Evolutionary conservation across 2,797 vertebrate genomes (phyloP), one percentile per base, ranked within the genome.

Genomic region (Propithecus perrieri): DNA sequence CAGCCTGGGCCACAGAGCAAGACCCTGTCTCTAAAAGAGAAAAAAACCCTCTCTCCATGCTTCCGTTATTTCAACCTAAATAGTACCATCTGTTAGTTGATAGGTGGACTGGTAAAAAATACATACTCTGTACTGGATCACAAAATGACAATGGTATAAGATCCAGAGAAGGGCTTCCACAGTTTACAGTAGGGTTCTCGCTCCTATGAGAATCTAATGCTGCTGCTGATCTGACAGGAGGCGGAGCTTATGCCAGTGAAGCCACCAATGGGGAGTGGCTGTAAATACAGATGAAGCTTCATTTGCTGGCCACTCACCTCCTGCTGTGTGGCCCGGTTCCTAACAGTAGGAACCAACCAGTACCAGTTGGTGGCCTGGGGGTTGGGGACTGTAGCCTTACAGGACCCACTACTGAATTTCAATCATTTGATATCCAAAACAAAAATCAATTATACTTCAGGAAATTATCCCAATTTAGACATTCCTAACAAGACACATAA

Each of bases 401-500:
- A 61, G 57, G 53, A 38, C 4, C 71, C 65, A 87, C 48, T 38
- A 57, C 38, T 35, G 59, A 76, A 63, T 69, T 81, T 48, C 63
- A 69, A 61, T 22, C 13, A 46, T 53, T 38, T 72, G 38, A 83
- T 28, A 69, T 7, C 20, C 38, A 41, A 67, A 85, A 75, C 30
- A 84, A 95, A 87, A 89, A 43, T 67, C 46, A 74, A 46, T 53
- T 55, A 26, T 6, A 85, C 10, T 55, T 2, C 7, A 67, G 35
- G 35, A 57, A 75, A 85, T 9, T 26, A 69, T 57, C 35, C 18
- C 65, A 78, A 78, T n/a, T 87, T 38, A 93, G 33, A 78, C 26
- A 85, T 35, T 74, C 46, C 59, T 72, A 85, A 79, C 53, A 93
- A 95, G 50, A 81, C 88, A 75, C 26, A 63, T 9, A 65, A 96